Base-by-base conservation (phyloP, 2,113 vertebrate genomes). In the Ibidorhyncha struthersii region DNA sequence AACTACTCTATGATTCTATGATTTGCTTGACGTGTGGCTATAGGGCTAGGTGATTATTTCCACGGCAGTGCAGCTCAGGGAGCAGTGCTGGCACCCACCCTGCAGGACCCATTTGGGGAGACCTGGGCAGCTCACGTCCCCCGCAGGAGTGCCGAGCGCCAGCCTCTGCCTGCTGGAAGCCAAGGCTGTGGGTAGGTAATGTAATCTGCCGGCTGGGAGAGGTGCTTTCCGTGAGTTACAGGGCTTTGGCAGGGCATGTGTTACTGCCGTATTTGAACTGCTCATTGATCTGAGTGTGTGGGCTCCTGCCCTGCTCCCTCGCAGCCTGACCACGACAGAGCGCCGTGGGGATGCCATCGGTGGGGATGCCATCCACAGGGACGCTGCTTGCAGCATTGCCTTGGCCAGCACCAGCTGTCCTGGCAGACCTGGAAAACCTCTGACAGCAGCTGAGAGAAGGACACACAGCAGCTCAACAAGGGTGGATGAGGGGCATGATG, bases 311-410 rank as follows among this genome's bases (percentile, higher is more conserved):
- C 1, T 14, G 1, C 66, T 69, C 26, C 41, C 52, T 52, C 3
- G 3, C 5, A 21, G 34, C 32, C 27, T 43, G 59, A 73, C 34
- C 27, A 32, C 2, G 4, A 19, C 32, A 0, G 2, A 69, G 34
- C 3, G 1, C 36, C 9, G 9, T 21, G 8, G 2, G 4, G 2
- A 10, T 40, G 40, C 40, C 40, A 40, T 40, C 10, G 0, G 2
- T 11, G 52, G 41, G 32, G 45, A 73, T 41, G 23, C 59, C 49
- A 4, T 66, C 67, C 19, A 1, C 22, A 15, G 36, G 22, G 61
- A 53, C 53, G 45, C 27, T 5, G 5, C 43, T 76, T 10, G 2
- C 80, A 40, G n/a, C 49, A 77, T 58, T 5, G 27, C 32, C 41
- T 43, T 62, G 90, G 27, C 65, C 52, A 53, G 61, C 86, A 81